A percentile compares a stretch with the other conserved stretches of the same genome.
phyloP scores from a whole-genome alignment of 2,797 vertebrate genomes.

The Monodelphis domestica region DNA sequence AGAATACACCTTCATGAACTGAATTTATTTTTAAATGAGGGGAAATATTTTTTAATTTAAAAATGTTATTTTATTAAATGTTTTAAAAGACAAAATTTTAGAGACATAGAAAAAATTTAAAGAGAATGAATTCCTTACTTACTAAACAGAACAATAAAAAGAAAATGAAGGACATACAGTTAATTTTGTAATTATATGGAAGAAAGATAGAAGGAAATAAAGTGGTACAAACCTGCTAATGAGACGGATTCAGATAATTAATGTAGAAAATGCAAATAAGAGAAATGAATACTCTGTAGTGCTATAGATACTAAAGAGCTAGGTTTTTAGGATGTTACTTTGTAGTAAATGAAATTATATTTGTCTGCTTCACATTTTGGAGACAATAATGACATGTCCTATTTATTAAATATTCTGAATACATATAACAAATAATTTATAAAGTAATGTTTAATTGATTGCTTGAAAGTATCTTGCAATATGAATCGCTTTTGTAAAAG shows the following conservation, averaged over 20 bases:
- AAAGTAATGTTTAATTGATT: neutral
- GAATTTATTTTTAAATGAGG: neutral
- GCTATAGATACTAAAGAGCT: neutral
- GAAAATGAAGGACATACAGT: neutral
- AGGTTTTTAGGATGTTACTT: neutral
- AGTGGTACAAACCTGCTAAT: neutral
- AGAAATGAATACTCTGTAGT: neutral
- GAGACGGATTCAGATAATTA: neutral
- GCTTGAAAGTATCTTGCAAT: neutral
- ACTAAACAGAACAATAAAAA: neutral
- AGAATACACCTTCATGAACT: neutral
- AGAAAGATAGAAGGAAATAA: neutral
- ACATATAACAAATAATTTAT: slow-evolving; percentile 1
- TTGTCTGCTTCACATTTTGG: neutral
- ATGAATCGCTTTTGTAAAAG: neutral
- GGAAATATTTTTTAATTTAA: neutral
- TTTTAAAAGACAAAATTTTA: neutral
- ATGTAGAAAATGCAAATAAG: neutral
- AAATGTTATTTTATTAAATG: neutral
- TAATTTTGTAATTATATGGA: neutral
- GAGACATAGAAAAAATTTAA: neutral
- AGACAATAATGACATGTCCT: neutral
- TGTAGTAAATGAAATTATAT: neutral
- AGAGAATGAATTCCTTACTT: neutral
- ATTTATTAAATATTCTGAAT: neutral